A percentile compares a stretch with the other conserved stretches of the same genome.
Evolutionary conservation across 2,113 vertebrate genomes (phyloP).

Genomic region (Fulica atra): DNA sequence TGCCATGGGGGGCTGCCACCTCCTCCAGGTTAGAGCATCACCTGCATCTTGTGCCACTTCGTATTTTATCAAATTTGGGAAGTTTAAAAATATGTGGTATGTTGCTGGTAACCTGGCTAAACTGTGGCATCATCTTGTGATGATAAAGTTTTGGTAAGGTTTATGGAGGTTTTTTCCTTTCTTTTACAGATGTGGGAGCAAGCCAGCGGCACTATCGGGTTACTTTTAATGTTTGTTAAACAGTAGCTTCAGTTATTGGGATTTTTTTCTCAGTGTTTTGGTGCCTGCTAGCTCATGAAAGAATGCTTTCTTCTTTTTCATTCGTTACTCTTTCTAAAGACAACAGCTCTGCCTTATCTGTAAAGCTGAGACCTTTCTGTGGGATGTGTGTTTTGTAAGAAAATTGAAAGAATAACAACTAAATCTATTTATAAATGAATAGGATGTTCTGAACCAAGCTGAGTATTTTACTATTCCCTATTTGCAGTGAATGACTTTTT

Average conservation of each 20-base stretch:
- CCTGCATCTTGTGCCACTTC: neutral
- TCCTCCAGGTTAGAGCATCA: neutral
- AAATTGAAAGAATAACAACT: neutral
- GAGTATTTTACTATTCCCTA: neutral
- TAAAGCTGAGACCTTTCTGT: neutral
- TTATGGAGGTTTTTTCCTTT: neutral
- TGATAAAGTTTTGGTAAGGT: neutral
- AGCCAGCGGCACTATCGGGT: neutral
- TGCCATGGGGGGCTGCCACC: neutral
- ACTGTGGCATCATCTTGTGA: neutral
- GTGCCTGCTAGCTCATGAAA: conserved; percentile 20
- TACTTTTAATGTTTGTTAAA: conserved; percentile 10
- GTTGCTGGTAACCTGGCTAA: neutral
- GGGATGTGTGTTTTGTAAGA: neutral
- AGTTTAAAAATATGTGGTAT: neutral
- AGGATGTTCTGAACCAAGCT: neutral
- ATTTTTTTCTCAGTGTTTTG: conserved; percentile 2
- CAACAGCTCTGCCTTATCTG: neutral
- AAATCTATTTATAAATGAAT: neutral
- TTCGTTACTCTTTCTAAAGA: neutral
- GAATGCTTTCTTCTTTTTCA: conserved; percentile 16
- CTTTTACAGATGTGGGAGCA: neutral
- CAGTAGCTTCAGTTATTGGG: conserved; percentile 3
- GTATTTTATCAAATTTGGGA: neutral
- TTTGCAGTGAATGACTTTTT: neutral